phyloP scores from a whole-genome alignment of 2,113 vertebrate genomes.

The Phaethon lepturus region DNA sequence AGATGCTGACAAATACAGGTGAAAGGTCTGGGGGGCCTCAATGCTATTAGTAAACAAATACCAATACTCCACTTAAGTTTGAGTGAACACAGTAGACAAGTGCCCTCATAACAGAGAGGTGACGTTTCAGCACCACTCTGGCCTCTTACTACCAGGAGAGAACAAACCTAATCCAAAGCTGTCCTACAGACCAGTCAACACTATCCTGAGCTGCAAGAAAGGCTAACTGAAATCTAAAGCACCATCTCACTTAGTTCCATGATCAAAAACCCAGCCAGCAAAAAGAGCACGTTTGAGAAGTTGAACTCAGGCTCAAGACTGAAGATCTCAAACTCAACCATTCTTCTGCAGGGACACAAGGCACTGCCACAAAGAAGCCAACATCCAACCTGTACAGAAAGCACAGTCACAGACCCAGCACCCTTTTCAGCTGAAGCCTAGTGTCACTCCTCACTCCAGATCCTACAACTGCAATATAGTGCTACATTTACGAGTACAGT shows the following conservation, averaged over 20 bases:
- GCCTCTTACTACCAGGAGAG: background rate
- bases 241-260: background rate
- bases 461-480: background rate
- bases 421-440: background rate
- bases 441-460: background rate
- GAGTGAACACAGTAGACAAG: background rate
- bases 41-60: background rate
- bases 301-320: background rate
- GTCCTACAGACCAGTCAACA: background rate
- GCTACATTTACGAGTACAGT: rapidly evolving
- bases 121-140: background rate
- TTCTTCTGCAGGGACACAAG: background rate
- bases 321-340: background rate
- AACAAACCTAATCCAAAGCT: background rate
- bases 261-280: background rate
- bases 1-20: background rate
- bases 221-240: background rate
- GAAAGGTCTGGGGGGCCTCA: background rate
- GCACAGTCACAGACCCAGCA: background rate
- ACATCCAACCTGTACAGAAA: background rate
- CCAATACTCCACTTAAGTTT: background rate
- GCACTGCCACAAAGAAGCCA: background rate
- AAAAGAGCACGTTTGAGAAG: background rate
- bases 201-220: background rate
- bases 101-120: background rate